These are phyloP conservation scores for Drosophila conformis DNA, from an alignment of 2,888 invertebrate genomes.

Conservation along the genomic window DNA sequence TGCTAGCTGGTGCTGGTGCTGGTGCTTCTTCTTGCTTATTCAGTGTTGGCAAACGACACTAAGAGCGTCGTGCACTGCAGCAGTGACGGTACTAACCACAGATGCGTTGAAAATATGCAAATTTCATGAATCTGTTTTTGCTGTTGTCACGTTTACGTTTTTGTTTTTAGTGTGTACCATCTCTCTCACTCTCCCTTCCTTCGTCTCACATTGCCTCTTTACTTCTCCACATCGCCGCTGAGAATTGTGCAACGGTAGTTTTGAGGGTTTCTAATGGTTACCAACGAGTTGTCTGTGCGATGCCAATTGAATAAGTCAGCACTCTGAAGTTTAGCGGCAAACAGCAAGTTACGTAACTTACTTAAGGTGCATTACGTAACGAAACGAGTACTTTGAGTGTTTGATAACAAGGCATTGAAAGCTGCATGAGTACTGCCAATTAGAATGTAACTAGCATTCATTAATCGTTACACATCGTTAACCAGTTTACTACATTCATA, in stretches of 20 bases:
- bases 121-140: constrained; percentile 72
- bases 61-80: constrained; percentile 50
- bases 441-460: background rate
- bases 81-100: constrained; percentile 28
- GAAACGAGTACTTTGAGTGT: background rate
- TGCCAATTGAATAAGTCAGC: constrained; percentile 49
- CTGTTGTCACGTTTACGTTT: constrained; percentile 49
- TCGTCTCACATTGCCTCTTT: background rate
- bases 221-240: background rate
- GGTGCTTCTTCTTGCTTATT: constrained; percentile 31
- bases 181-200: background rate
- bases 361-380: constrained; percentile 25
- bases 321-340: constrained; percentile 19
- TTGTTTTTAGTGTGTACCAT: constrained; percentile 16
- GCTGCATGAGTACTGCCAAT: background rate
- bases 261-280: constrained; percentile 27
- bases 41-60: constrained; percentile 63
- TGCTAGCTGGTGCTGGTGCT: constrained; percentile 1
- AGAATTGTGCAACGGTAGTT: constrained; percentile 4
- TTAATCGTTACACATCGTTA: background rate
- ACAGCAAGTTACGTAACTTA: constrained; percentile 24
- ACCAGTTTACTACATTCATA: background rate
- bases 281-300: constrained; percentile 36
- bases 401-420: background rate
- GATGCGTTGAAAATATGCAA: constrained; percentile 71